Percentiles rank a stretch among this genome's conserved stretches.
These are phyloP conservation scores for Metaphire vulgaris DNA, from an alignment of 1,140 invertebrate genomes.

Conservation along the genomic window DNA sequence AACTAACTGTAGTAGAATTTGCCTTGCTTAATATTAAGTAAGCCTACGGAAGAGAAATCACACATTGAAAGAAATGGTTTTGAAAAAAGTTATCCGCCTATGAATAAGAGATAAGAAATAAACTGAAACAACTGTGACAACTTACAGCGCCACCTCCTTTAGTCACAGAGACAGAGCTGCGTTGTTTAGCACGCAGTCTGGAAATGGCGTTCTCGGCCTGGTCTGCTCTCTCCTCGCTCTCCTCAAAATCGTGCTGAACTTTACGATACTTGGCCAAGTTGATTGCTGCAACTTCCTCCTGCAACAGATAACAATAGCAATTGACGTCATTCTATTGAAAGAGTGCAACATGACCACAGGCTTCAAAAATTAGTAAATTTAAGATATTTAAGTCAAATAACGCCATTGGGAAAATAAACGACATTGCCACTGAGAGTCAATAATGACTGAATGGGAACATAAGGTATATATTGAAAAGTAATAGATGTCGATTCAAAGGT, in stretches of 20 bases:
- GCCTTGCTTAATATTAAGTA: no score
- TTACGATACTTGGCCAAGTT: conserved; percentile 99
- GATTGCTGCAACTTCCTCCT: conserved; percentile 92
- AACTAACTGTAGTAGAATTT: no score
- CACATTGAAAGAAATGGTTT: background rate
- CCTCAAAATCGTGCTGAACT: conserved; percentile 94
- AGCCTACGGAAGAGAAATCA: background rate
- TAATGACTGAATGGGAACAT: no score
- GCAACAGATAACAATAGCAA: conserved; percentile 29
- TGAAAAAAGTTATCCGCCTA: background rate
- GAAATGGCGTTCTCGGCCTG: conserved; percentile 92
- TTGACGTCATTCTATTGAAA: background rate
- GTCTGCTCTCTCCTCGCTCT: conserved; percentile 95
- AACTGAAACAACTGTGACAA: background rate
- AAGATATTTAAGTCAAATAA: background rate
- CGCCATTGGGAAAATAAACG: background rate
- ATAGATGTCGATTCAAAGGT: background rate
- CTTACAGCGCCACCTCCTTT: background rate
- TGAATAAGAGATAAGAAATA: background rate
- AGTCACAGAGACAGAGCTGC: conserved; percentile 52
- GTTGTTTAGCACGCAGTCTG: conserved; percentile 92
- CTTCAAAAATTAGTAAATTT: background rate
- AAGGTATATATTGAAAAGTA: background rate
- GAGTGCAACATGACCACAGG: background rate
- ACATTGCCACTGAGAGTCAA: no score